Evolutionary conservation across 2,113 vertebrate genomes (phyloP).

Genomic region (Saiga tatarica): DNA sequence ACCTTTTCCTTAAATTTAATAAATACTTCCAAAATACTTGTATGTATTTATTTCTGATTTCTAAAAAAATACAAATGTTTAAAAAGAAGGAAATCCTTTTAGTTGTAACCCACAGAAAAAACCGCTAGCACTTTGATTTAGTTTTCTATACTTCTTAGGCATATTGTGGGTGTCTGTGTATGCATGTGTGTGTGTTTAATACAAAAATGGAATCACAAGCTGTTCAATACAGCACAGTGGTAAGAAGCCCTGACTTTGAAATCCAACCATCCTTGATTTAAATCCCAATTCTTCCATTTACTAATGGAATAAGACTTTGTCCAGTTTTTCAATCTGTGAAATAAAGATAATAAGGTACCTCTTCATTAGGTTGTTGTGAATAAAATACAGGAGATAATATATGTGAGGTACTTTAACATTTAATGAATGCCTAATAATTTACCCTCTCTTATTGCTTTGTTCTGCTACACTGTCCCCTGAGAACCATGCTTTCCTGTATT

Average conservation of each 20-base stretch:
- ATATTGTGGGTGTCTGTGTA: not conserved
- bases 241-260: not conserved
- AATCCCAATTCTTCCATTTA: not conserved
- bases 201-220: not conserved
- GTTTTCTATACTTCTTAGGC: not conserved
- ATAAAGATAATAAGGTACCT: not conserved
- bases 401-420: not conserved
- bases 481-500: not conserved
- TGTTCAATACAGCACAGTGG: not conserved
- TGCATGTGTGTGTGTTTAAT: not conserved
- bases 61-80: not conserved
- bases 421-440: not conserved
- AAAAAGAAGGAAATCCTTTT: not conserved
- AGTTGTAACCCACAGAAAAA: not conserved
- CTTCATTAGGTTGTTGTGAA: not conserved
- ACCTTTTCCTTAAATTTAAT: slow-evolving; percentile 6
- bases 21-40: not conserved
- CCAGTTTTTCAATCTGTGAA: not conserved
- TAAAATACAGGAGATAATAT: not conserved
- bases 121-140: not conserved
- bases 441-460: not conserved
- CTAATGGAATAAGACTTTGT: not conserved
- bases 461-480: not conserved
- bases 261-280: not conserved
- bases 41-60: not conserved